These are phyloP conservation scores for Chaenocephalus aceratus DNA, from an alignment of 2,113 vertebrate genomes.

Conservation along the genomic window DNA sequence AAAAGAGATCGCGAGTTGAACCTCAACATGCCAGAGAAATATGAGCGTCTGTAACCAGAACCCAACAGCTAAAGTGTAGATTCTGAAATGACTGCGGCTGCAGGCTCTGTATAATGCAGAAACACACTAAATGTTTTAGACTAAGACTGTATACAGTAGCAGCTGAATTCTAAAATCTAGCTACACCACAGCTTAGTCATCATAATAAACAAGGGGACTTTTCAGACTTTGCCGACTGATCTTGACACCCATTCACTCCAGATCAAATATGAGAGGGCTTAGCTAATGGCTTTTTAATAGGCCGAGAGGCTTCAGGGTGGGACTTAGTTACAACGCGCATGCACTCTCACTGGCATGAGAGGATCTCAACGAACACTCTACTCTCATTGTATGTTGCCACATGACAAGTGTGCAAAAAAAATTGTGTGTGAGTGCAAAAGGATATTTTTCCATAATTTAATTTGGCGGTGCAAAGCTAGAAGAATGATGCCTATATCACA, in stretches of 20 bases:
- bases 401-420: slow-evolving; percentile 5
- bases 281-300: slow-evolving; percentile 94
- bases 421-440: not conserved
- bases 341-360: slow-evolving; percentile 66
- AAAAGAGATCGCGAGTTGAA: not conserved
- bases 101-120: not conserved
- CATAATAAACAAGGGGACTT: slow-evolving; percentile 76
- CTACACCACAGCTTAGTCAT: slow-evolving; percentile 75
- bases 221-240: slow-evolving; percentile 78
- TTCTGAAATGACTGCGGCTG: not conserved
- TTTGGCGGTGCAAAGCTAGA: not conserved
- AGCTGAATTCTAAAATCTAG: slow-evolving; percentile 69
- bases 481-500: slow-evolving; percentile 7
- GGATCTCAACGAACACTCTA: slow-evolving; percentile 86
- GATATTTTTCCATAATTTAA: not conserved
- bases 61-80: slow-evolving; percentile 4
- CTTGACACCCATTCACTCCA: slow-evolving; percentile 89
- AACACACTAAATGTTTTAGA: slow-evolving; percentile 3
- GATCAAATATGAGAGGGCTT: slow-evolving; percentile 87
- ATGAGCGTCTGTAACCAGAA: slow-evolving; percentile 30
- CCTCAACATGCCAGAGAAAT: slow-evolving; percentile 18
- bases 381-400: slow-evolving; percentile 74
- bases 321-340: slow-evolving; percentile 28
- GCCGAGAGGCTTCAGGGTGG: slow-evolving; percentile 79
- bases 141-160: not conserved